Percentiles rank a stretch among this genome's conserved stretches.
Evolutionary conservation across 30 jellyfish, hydroid and myxozoan genomes (phyloP).

Genomic region (Hydra vulgaris): DNA sequence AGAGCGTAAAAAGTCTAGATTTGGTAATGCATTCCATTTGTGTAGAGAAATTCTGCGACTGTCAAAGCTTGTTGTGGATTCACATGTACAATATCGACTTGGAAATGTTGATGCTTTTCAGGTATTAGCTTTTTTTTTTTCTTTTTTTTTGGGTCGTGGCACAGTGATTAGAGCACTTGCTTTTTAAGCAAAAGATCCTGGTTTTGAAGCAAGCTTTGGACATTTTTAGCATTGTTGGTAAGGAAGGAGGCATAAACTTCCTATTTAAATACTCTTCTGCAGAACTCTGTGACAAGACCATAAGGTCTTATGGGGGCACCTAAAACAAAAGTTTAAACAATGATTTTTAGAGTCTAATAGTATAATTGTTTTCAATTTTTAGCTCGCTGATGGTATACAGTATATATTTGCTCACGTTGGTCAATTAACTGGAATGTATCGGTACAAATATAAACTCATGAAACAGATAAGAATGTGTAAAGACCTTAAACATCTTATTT

Average conservation of each 20-base stretch:
- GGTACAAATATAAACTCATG: slow-evolving; percentile 97
- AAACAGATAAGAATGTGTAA: slow-evolving; percentile 98
- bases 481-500: slow-evolving; percentile 77
- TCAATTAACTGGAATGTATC: slow-evolving; percentile 97
- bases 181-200: too few species aligned
- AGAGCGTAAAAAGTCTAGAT: slow-evolving; percentile 98
- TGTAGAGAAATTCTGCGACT: slow-evolving; percentile 93
- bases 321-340: too few species aligned
- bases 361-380: too few species aligned
- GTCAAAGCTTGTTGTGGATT: slow-evolving; percentile 87
- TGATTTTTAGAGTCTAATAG: too few species aligned
- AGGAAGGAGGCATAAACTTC: too few species aligned
- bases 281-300: too few species aligned
- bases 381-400: slow-evolving; percentile 99
- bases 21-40: slow-evolving; percentile 97
- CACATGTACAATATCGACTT: slow-evolving; percentile 95
- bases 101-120: slow-evolving; percentile 99
- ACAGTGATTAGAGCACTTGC: too few species aligned
- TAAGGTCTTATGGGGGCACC: too few species aligned
- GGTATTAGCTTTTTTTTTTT: slow-evolving; percentile 29
- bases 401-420: slow-evolving; percentile 96
- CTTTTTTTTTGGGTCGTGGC: too few species aligned
- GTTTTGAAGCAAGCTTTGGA: too few species aligned
- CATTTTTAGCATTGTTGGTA: too few species aligned
- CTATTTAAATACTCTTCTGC: too few species aligned